Base-by-base conservation (phyloP, 1,140 invertebrate species). In the Fopius arisanus region DNA sequence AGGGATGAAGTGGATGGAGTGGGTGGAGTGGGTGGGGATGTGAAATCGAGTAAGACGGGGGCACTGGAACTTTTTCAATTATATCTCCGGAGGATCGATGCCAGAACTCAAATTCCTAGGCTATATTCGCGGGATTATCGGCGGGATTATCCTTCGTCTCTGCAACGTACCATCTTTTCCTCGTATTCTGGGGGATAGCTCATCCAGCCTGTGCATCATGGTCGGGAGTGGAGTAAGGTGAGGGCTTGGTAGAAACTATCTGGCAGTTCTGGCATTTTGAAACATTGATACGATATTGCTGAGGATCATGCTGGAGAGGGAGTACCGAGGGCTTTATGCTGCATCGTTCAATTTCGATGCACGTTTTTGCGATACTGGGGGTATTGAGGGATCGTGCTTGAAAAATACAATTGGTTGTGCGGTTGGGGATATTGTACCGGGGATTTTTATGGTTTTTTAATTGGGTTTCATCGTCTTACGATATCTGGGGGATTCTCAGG, bases 61-160 rank as follows among this genome's bases (percentile, higher is more conserved):
- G 14, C n/a, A 51, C 43, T 51, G 19, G 43, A 81, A 82, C 78
- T 81, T 81, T 82, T 81, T 80, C 80, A 81, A 82, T 81, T 80
- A 80, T 80, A 79, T 65, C 41, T 75, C 65, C 72, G 70, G 67
- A 73, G 75, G 75, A 81, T 82, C 81, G 79, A 82, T 82, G 76
- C 77, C 78, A 73, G 79, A 80, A 80, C 79, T 83, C 78, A 81
- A 70, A 74, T 83, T 82, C 77, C 74, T 72, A 70, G 78, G 80
- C 77, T 80, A 81, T 79, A 82, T 82, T 80, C 79, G 72, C 70
- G 14, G 79, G 81, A 81, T 82, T 81, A 82, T 82, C 77, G 78
- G 26, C 43, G 51, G 80, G 80, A 81, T 82, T 81, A 81, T 82
- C 79, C 76, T 67, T 21, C 66, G 26, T 28, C 26, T 62, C 43